Conservation (phyloP, 2,888 invertebrate genomes). For the Lysandra bellargus region DNA sequence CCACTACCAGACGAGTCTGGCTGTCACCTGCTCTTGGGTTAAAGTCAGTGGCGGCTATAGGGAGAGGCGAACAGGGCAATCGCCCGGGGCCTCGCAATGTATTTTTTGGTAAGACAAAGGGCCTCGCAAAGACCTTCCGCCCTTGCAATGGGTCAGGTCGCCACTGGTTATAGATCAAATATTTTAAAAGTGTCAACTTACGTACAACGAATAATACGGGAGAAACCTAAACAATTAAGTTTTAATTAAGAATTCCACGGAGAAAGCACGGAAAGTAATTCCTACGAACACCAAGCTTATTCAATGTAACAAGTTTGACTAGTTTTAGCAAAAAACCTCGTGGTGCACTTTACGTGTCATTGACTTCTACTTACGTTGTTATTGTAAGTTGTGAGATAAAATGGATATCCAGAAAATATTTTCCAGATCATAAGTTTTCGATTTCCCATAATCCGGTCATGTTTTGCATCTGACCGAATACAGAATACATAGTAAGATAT, state of each 20-base stretch:
- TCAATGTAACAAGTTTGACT: conserved; percentile 39
- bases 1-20: too few relatives aligned
- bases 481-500: too few relatives aligned
- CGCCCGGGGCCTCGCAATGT: too few relatives aligned
- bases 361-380: conserved; percentile 35
- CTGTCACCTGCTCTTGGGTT: too few relatives aligned
- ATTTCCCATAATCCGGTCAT: background rate
- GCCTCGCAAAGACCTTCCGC: too few relatives aligned
- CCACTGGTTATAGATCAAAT: too few relatives aligned
- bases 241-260: conserved; percentile 40
- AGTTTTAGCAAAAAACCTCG: conserved; percentile 36
- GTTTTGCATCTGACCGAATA: too few relatives aligned
- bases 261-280: conserved; percentile 71
- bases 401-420: background rate
- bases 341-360: conserved; percentile 39
- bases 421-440: background rate
- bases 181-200: too few relatives aligned
- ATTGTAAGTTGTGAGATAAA: background rate
- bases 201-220: background rate
- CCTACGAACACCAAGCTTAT: conserved; percentile 41
- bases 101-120: too few relatives aligned
- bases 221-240: conserved; percentile 21
- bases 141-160: too few relatives aligned
- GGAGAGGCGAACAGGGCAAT: too few relatives aligned
- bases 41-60: too few relatives aligned